These are phyloP conservation scores for Eidolon helvum DNA, from an alignment of 2,113 vertebrate genomes.

Conservation along the genomic window DNA sequence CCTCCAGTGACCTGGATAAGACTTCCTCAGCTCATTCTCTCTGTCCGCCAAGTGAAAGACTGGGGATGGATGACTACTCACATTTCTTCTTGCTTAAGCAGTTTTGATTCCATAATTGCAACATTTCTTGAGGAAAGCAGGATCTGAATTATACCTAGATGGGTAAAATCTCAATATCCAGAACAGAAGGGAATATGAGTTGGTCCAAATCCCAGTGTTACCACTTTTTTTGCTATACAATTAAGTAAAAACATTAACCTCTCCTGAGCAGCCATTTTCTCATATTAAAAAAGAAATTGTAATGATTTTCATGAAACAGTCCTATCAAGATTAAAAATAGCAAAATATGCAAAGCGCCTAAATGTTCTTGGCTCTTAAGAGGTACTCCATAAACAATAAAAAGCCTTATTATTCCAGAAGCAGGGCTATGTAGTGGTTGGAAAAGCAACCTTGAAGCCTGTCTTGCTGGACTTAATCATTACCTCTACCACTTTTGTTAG, in stretches of 20 bases:
- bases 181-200: neutral
- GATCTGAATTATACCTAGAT: neutral
- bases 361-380: neutral
- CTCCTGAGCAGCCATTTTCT: neutral
- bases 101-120: neutral
- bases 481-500: neutral
- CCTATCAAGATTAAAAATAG: neutral
- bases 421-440: neutral
- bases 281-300: neutral
- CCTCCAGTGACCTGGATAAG: neutral
- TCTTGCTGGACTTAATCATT: neutral
- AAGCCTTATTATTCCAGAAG: neutral
- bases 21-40: neutral
- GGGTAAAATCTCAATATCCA: neutral
- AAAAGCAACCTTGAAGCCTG: neutral
- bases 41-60: neutral
- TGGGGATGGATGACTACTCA: no score
- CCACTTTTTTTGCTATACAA: neutral
- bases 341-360: neutral
- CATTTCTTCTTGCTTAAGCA: neutral
- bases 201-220: neutral
- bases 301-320: neutral
- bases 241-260: neutral
- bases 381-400: neutral
- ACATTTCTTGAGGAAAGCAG: neutral